Base-by-base conservation (phyloP, 2,113 vertebrate genomes). In the Stictonetta naevosa region DNA sequence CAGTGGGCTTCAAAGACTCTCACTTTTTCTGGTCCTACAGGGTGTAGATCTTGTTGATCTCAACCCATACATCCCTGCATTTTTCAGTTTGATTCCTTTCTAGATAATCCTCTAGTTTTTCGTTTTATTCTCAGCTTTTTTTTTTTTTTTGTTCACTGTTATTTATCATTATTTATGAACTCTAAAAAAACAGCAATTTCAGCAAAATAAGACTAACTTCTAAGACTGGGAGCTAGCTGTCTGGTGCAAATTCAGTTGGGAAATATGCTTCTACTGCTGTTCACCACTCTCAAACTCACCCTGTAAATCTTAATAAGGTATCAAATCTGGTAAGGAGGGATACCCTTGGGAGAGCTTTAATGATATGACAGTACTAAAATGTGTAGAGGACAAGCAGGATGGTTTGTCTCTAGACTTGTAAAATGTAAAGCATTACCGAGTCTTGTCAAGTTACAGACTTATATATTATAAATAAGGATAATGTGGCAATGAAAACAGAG, bases 291-390 rank as follows among this genome's bases (percentile, higher is more conserved):
- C 79, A 86, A 26, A 87, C 55, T 87, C 44, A 36, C 90, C 84
- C 55, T 85, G 71, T 73, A 97, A 94, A 91, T 95, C 96, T 96
- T 96, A 96, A 90, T 73, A 93, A 95, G 48, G 40, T 68, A 83
- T 94, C 72, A 92, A 33, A 90, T 81, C 96, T 82, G 83, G 79
- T 34, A 83, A 91, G 64, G 15, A 86, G 31, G 19, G 33, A 81
- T 89, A 84, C 91, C 48, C 67, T 79, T 94, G 94, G 90, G 92
- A 93, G 46, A 96, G 34, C 26, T 92, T 92, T 95, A 96, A 86
- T 91, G 75, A 88, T 91, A 77, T 94, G 82, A 92, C 86, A 89
- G 46, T 80, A 82, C 40, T 87, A 92, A 95, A 94, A 40, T 71
- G 64, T 60, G 68, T 76, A 92, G 75, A 95, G 83, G 80, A 96